Evolutionary conservation across 2,888 invertebrate genomes (phyloP).

Genomic region (Agapostemon virescens): DNA sequence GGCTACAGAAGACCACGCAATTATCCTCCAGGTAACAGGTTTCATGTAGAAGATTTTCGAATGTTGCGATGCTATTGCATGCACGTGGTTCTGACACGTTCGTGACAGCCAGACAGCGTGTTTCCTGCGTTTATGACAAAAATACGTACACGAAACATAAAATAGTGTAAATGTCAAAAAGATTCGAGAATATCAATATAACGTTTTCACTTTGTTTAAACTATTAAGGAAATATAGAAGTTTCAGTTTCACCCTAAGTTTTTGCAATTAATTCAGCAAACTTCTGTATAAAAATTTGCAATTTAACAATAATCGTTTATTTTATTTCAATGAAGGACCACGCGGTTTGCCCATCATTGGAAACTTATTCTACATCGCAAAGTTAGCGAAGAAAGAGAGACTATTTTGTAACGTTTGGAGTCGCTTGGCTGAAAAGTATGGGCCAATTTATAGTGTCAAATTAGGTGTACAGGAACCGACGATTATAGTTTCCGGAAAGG

Average conservation of each 20-base stretch:
- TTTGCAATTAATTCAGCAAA: background rate
- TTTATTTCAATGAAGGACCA: conserved; percentile 80
- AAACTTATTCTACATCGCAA: conserved; percentile 80
- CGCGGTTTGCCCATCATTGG: conserved; percentile 82
- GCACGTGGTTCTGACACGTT: background rate
- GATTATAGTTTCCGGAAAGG: conserved; percentile 85
- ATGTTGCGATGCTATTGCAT: background rate
- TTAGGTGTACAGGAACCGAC: conserved; percentile 83
- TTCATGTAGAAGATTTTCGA: background rate
- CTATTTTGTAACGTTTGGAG: conserved; percentile 84
- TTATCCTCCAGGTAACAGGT: conserved; percentile 73
- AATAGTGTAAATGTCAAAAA: background rate
- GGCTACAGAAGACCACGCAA: conserved; percentile 56
- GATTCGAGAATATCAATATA: background rate
- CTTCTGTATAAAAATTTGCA: background rate
- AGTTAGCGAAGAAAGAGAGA: conserved; percentile 77
- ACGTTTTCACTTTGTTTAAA: background rate
- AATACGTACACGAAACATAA: background rate
- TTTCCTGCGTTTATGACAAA: background rate
- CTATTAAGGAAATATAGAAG: background rate
- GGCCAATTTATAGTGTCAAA: conserved; percentile 85
- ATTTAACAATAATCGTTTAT: background rate
- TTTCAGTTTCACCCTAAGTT: background rate
- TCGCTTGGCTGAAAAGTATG: conserved; percentile 83
- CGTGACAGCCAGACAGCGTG: background rate